phyloP scores from a whole-genome alignment of 2,797 vertebrate species.

The Xenopus petersii region DNA sequence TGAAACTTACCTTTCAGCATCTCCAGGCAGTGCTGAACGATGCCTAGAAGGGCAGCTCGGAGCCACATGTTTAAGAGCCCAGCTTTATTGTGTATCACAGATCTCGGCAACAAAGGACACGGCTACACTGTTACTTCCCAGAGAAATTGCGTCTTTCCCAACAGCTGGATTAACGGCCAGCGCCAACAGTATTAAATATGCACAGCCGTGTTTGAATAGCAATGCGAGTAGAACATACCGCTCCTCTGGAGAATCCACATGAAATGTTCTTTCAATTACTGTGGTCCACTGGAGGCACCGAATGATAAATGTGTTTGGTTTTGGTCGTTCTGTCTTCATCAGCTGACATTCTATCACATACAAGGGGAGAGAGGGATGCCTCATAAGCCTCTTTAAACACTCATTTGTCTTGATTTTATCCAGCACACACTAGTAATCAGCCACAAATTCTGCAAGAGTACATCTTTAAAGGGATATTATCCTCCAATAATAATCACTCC shows the following conservation, averaged over 20 bases:
- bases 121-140: background rate
- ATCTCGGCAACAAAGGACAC: too few species aligned
- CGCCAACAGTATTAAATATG: slow-evolving; percentile 50
- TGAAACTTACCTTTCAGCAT: too few species aligned
- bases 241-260: slow-evolving; percentile 94
- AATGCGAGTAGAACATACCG: slow-evolving; percentile 73
- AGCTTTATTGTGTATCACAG: background rate
- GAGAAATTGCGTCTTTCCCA: background rate
- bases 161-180: slow-evolving; percentile 25
- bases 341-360: slow-evolving; percentile 90
- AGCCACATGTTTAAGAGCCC: background rate
- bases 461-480: slow-evolving; percentile 45
- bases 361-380: slow-evolving; percentile 66
- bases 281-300: slow-evolving; percentile 99
- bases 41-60: too few species aligned
- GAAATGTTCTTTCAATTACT: slow-evolving; percentile 97
- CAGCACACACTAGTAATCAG: slow-evolving; percentile 63
- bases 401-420: slow-evolving; percentile 87
- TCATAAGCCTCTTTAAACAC: slow-evolving; percentile 73
- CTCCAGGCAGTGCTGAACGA: too few species aligned
- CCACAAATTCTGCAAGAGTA: slow-evolving; percentile 57
- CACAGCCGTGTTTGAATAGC: slow-evolving; percentile 58
- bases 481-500: background rate
- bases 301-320: slow-evolving; percentile 98
- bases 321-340: slow-evolving; percentile 97